Evolutionary conservation across 1,140 invertebrate species (phyloP).

Genomic region (Planococcus citri): DNA sequence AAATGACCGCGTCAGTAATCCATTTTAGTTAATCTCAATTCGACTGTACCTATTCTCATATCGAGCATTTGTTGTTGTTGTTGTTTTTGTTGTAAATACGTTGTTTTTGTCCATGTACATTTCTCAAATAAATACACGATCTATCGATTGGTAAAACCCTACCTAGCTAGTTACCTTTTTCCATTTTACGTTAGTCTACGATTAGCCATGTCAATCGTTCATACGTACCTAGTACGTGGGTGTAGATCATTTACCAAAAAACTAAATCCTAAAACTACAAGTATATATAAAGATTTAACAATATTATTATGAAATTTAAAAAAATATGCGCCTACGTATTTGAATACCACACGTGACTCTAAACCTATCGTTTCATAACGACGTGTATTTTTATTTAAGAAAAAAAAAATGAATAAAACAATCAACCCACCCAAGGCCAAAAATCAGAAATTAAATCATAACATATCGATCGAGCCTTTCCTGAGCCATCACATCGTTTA

Average conservation of each 20-base stretch:
- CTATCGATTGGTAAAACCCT: too few relatives aligned
- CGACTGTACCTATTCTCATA: too few relatives aligned
- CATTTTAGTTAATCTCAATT: too few relatives aligned
- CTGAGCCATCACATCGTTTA: background rate
- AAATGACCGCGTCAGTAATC: background rate
- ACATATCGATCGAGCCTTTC: background rate
- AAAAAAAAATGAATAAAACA: too few relatives aligned
- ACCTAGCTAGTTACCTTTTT: too few relatives aligned
- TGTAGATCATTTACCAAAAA: background rate
- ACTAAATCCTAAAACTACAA: background rate
- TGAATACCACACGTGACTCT: background rate
- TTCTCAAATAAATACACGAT: too few relatives aligned
- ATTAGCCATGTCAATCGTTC: too few relatives aligned
- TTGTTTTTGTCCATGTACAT: too few relatives aligned
- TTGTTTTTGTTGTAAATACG: too few relatives aligned
- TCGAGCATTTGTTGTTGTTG: too few relatives aligned
- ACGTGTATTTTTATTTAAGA: background rate
- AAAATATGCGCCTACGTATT: background rate
- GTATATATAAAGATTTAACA: background rate
- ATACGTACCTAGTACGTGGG: too few relatives aligned
- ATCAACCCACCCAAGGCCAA: background rate
- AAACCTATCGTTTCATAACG: background rate
- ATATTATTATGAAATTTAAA: background rate
- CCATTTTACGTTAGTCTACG: too few relatives aligned
- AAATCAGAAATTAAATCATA: background rate